phyloP scores from a whole-genome alignment of 2,888 invertebrate species.

The Blastobasis adustella region DNA sequence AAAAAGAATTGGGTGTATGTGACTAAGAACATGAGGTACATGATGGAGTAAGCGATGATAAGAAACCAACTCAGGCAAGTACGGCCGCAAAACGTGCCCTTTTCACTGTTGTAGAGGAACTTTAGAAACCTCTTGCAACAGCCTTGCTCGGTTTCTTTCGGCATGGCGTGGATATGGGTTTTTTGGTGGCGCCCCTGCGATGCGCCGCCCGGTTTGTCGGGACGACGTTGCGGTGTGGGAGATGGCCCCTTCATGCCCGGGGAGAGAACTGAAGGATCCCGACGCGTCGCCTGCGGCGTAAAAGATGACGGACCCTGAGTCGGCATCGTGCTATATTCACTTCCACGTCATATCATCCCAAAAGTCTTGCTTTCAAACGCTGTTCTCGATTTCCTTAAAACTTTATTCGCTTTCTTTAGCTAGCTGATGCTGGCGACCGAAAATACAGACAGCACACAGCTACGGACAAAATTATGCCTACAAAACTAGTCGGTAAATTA shows the following conservation, averaged over 20 bases:
- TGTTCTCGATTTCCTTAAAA: too few species aligned
- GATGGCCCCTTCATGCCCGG: neutral
- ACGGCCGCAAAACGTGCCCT: conserved; percentile 35
- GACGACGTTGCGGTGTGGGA: neutral
- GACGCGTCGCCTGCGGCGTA: neutral
- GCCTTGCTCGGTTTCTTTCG: conserved; percentile 7
- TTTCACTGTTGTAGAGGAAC: conserved; percentile 36
- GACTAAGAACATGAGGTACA: conserved; percentile 46
- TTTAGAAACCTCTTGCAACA: conserved; percentile 18
- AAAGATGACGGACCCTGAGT: conserved; percentile 5
- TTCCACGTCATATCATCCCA: too few species aligned
- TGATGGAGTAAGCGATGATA: conserved; percentile 37
- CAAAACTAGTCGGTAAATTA: too few species aligned
- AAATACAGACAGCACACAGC: too few species aligned
- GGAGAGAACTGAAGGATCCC: neutral
- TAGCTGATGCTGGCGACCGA: too few species aligned
- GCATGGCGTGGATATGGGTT: neutral
- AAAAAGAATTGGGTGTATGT: conserved; percentile 45
- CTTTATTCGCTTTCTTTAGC: too few species aligned
- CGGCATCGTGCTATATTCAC: too few species aligned
- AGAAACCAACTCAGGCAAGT: conserved; percentile 42
- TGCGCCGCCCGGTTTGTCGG: neutral
- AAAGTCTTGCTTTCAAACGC: too few species aligned
- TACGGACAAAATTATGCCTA: too few species aligned
- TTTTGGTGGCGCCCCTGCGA: neutral